phyloP scores from a whole-genome alignment of 2,113 vertebrate genomes.

The Vulpes vulpes region DNA sequence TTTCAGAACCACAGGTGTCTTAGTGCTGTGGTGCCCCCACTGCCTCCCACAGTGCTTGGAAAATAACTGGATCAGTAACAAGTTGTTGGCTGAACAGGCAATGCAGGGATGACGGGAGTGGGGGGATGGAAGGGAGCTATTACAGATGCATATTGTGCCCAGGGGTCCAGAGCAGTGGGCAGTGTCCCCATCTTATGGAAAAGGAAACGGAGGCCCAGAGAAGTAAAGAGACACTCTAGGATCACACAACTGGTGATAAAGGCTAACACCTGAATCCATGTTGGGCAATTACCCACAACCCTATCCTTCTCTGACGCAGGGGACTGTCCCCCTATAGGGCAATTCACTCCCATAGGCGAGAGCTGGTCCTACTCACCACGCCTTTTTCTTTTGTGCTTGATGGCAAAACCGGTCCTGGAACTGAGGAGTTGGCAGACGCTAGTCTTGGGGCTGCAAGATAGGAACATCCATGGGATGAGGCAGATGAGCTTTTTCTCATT shows the following conservation, averaged over 20 bases:
- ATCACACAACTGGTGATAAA: not conserved
- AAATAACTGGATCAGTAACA: not conserved
- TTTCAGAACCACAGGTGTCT: not conserved
- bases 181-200: not conserved
- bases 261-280: not conserved
- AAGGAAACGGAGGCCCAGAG: not conserved
- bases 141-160: not conserved
- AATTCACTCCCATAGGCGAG: not conserved
- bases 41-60: not conserved
- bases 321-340: not conserved
- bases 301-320: not conserved
- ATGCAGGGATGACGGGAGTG: not conserved
- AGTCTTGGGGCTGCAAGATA: conserved; percentile 73
- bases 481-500: not conserved
- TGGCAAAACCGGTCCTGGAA: not conserved
- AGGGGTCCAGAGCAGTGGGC: fast-evolving
- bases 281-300: not conserved
- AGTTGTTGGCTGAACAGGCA: not conserved
- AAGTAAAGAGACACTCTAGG: not conserved
- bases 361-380: conserved; percentile 61
- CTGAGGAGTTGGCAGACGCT: conserved; percentile 8
- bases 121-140: not conserved
- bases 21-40: not conserved
- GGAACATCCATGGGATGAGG: not conserved
- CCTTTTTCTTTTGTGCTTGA: conserved; percentile 50